Percentiles rank a stretch among this genome's conserved stretches.
phyloP scores from a whole-genome alignment of 2,888 invertebrate genomes.

The Latrodectus hesperus region DNA sequence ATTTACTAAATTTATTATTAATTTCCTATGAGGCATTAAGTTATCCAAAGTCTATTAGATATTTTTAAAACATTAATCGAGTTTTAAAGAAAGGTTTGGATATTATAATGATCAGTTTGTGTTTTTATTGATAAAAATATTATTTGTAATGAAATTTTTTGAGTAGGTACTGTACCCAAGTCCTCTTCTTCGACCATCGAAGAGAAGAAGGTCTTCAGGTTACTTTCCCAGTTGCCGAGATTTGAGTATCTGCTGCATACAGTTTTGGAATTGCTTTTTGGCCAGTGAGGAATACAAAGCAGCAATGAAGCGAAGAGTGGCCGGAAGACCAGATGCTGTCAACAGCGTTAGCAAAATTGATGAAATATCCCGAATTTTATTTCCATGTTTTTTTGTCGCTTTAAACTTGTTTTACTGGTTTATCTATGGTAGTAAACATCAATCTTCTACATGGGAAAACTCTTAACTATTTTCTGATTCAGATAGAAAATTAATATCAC shows the following conservation, averaged over 20 bases:
- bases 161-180: conserved; percentile 48
- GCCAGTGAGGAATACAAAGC: conserved; percentile 70
- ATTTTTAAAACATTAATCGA: no score
- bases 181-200: conserved; percentile 34
- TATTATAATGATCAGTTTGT: no score
- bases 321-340: conserved; percentile 65
- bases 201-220: conserved; percentile 40
- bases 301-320: conserved; percentile 67
- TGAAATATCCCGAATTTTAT: conserved; percentile 79
- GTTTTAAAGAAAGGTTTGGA: no score
- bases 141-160: neutral
- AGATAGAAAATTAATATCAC: no score
- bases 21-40: no score
- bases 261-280: conserved; percentile 68
- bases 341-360: conserved; percentile 75
- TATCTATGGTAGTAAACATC: conserved; percentile 54
- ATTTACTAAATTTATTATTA: no score
- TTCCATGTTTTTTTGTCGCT: conserved; percentile 87
- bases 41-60: no score
- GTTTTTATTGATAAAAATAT: no score
- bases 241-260: conserved; percentile 61
- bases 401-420: conserved; percentile 92
- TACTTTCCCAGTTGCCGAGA: conserved; percentile 47
- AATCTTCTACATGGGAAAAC: conserved; percentile 56
- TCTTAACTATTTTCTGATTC: neutral